phyloP scores from a whole-genome alignment of 2,797 vertebrate genomes.

The Oreochromis mossambicus region DNA sequence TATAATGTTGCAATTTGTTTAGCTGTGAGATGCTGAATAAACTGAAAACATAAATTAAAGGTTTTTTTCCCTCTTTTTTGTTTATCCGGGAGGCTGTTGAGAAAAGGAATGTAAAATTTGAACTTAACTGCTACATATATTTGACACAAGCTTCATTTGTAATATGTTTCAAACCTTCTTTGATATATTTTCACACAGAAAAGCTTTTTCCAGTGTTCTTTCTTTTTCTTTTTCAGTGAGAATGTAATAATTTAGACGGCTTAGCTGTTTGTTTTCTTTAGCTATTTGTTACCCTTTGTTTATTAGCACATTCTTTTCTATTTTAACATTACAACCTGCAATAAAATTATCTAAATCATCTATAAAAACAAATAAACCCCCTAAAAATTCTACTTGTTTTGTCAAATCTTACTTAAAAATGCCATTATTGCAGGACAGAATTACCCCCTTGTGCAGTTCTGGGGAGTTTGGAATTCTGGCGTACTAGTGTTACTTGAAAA shows the following conservation, averaged over 20 bases:
- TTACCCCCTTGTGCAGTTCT: background rate
- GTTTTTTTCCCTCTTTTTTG: background rate
- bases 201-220: background rate
- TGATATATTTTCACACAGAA: background rate
- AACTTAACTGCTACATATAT: background rate
- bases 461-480: background rate
- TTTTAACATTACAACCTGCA: background rate
- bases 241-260: background rate
- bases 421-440: background rate
- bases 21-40: constrained; percentile 1
- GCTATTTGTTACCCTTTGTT: background rate
- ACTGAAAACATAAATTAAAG: background rate
- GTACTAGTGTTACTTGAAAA: background rate
- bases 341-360: background rate
- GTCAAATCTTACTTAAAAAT: background rate
- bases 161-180: background rate
- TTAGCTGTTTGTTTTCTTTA: background rate
- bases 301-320: background rate
- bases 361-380: background rate
- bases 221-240: background rate
- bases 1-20: background rate
- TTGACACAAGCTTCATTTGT: background rate
- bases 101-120: background rate
- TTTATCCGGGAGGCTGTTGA: background rate
- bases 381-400: background rate